A percentile compares a stretch with the other conserved stretches of the same genome.
Conservation (phyloP, 2,888 invertebrate species). For the Nemurella pictetii region DNA sequence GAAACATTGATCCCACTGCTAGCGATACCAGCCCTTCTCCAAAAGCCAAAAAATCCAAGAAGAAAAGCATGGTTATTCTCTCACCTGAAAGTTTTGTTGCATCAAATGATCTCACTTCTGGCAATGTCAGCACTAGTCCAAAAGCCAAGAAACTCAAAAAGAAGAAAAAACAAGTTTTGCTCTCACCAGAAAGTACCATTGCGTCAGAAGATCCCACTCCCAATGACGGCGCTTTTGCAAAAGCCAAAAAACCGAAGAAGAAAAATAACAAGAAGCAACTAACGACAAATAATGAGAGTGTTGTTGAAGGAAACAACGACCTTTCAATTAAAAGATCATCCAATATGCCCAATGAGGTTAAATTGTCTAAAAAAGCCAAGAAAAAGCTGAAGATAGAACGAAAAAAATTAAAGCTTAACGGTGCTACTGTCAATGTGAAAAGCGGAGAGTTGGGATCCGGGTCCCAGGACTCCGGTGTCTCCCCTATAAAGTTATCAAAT, state of each 20-base stretch:
- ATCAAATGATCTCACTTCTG: background rate
- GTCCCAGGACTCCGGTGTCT: background rate
- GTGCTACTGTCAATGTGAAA: background rate
- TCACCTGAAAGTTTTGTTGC: background rate
- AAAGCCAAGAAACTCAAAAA: slow-evolving; percentile 43
- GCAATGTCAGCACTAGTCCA: background rate
- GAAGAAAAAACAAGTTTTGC: background rate
- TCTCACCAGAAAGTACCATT: background rate
- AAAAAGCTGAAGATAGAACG: slow-evolving; percentile 39
- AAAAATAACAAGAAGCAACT: slow-evolving; percentile 51
- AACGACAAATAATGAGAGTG: slow-evolving; percentile 22
- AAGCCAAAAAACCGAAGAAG: slow-evolving; percentile 51
- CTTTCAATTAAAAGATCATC: background rate
- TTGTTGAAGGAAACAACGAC: background rate
- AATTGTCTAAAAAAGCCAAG: slow-evolving; percentile 40
- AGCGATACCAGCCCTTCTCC: background rate
- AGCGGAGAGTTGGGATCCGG: no score
- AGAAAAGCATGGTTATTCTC: slow-evolving; percentile 46
- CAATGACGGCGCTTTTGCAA: background rate
- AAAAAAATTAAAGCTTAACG: background rate
- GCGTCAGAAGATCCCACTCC: background rate
- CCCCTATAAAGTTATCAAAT: background rate
- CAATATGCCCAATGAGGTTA: background rate
- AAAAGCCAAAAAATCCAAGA: slow-evolving; percentile 51
- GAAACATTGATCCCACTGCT: background rate